These are phyloP conservation scores for Rynchops niger DNA, from an alignment of 2,113 vertebrate species.

Conservation along the genomic window DNA sequence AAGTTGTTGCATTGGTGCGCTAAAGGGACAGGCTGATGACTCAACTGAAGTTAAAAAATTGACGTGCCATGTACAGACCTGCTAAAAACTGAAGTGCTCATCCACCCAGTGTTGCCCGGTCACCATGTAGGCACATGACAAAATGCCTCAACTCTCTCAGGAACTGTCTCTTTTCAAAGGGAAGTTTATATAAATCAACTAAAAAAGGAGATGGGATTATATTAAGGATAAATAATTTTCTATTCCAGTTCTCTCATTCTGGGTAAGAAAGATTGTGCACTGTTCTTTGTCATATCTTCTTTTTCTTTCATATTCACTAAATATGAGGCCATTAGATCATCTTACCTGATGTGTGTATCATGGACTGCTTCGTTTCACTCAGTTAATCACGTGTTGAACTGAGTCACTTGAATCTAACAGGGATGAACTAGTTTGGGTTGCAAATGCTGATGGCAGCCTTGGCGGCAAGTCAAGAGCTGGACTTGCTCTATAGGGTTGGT, in stretches of 20 bases:
- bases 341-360: not conserved
- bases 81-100: not conserved
- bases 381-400: not conserved
- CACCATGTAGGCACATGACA: not conserved
- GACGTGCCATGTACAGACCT: not conserved
- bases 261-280: not conserved
- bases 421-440: not conserved
- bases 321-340: not conserved
- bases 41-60: not conserved
- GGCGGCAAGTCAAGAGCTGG: not conserved
- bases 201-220: not conserved
- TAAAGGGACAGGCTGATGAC: not conserved
- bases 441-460: not conserved
- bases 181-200: not conserved
- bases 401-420: not conserved
- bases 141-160: not conserved
- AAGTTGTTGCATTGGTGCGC: not conserved
- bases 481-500: fast-evolving
- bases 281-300: not conserved
- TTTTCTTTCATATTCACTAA: not conserved
- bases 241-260: not conserved
- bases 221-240: not conserved
- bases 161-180: not conserved
- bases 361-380: not conserved
- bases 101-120: not conserved